These are phyloP conservation scores for Ptiloglossa arizonensis DNA, from an alignment of 1,140 invertebrate genomes.

Conservation along the genomic window DNA sequence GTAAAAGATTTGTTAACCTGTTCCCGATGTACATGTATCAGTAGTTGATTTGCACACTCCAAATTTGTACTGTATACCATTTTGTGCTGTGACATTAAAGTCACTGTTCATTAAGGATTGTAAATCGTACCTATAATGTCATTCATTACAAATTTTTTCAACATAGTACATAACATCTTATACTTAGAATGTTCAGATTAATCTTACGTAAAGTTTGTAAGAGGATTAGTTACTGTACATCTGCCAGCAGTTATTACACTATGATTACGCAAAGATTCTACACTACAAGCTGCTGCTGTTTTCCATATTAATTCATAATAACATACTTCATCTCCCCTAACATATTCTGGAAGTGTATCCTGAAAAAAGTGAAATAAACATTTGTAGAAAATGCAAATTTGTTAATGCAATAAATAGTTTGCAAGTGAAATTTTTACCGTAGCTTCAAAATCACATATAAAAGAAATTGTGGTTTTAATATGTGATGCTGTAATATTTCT, in stretches of 20 bases:
- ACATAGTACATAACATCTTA: background rate
- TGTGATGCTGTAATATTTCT: slow-evolving; percentile 11
- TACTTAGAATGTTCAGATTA: slow-evolving; percentile 16
- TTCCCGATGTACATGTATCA: slow-evolving; percentile 57
- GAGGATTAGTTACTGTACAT: slow-evolving; percentile 71
- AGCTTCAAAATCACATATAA: slow-evolving; percentile 73
- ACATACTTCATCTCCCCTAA: slow-evolving; percentile 65
- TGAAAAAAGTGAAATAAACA: slow-evolving; percentile 24
- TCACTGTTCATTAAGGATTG: slow-evolving; percentile 56
- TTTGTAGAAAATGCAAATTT: background rate
- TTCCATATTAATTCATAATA: slow-evolving; percentile 73
- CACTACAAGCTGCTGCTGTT: slow-evolving; percentile 68
- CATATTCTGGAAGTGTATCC: slow-evolving; percentile 70
- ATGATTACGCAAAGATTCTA: slow-evolving; percentile 67
- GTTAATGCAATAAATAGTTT: slow-evolving; percentile 5
- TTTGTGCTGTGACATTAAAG: slow-evolving; percentile 36
- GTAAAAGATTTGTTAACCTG: slow-evolving; percentile 59
- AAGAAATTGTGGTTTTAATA: slow-evolving; percentile 70
- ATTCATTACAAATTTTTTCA: slow-evolving; percentile 19
- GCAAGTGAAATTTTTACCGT: slow-evolving; percentile 54
- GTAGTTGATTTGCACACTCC: slow-evolving; percentile 67
- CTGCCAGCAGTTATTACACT: slow-evolving; percentile 60
- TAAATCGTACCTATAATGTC: slow-evolving; percentile 69
- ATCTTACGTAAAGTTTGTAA: slow-evolving; percentile 70
- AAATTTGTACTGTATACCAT: slow-evolving; percentile 63